Conservation (phyloP, 2,113 vertebrate species). For the Xiphorhynchus elegans region DNA sequence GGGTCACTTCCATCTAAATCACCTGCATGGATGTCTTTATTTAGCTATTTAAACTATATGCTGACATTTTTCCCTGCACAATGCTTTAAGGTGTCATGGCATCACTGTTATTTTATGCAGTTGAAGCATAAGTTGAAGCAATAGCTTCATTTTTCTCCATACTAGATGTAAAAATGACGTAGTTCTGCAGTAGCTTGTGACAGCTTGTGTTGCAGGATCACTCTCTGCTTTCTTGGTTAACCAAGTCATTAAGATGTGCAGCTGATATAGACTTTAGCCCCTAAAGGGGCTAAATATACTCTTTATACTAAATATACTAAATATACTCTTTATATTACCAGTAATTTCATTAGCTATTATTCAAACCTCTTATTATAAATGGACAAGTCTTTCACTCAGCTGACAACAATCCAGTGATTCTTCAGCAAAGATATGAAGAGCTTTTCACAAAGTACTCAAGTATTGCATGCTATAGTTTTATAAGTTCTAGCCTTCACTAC, state of each 20-base stretch:
- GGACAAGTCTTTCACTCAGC: not conserved
- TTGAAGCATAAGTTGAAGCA: not conserved
- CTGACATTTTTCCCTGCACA: not conserved
- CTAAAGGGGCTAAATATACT: no score
- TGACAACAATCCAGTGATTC: not conserved
- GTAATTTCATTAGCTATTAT: constrained; percentile 9
- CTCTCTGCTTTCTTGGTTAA: not conserved
- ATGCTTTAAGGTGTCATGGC: not conserved
- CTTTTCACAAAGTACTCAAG: not conserved
- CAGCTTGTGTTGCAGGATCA: not conserved
- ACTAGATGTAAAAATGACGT: not conserved
- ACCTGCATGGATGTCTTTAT: not conserved
- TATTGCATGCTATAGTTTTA: not conserved
- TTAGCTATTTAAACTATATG: not conserved
- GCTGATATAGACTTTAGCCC: not conserved
- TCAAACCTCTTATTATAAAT: not conserved
- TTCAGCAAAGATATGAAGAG: not conserved
- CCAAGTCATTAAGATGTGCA: not conserved
- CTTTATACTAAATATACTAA: no score
- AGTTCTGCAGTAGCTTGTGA: not conserved
- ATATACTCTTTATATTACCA: not conserved
- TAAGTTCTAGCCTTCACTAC: not conserved
- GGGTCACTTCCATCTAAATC: not conserved
- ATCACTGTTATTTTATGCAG: not conserved
- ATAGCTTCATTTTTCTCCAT: not conserved